Base-by-base conservation (phyloP, 2,797 vertebrate genomes). In the Mus minutoides region DNA sequence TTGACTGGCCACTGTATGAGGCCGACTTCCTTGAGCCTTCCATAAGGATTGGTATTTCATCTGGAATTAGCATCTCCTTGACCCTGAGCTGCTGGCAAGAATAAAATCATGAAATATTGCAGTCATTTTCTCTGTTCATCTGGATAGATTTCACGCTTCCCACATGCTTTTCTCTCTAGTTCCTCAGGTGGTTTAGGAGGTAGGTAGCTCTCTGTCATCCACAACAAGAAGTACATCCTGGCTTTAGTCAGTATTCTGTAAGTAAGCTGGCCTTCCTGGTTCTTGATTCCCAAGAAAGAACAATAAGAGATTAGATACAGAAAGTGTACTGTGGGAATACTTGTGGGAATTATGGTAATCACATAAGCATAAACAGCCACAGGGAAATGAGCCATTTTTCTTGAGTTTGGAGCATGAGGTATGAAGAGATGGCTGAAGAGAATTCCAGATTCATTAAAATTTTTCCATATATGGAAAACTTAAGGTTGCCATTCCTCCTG, bases 331-430 rank as follows among this genome's bases (percentile, higher is more conserved):
- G 43, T 83, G 78, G 78, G 67, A 92, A 69, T 94, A 49, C 49
- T 76, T 90, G 46, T 46, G 49, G 85, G 46, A 88, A 21, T 54
- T 26, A 86, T 22, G 77, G 43, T 49, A 62, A 52, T 40, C 80
- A 88, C 21, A 92, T 62, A 88, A 84, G 37, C 5, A 43, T 67
- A 84, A 67, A 90, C 52, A 69, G 6, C 26, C 91, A 7, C 76
- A 10, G 76, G 54, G n/a, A 91, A 88, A 77, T 22, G 22, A 83
- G 52, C 29, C 49, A 19, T 87, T 87, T 87, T 84, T 62, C 43
- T 80, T 90, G n/a, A 77, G 34, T 58, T 86, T n/a, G 46, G 95
- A 97, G 79, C 43, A 93, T 62, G 3, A 92, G 69, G 37, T 71
- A 64, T 7, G 26, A 34, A 62, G 64, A 89, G 52, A 83, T 12